Percentiles rank a stretch among this genome's conserved stretches.
Conservation (phyloP, 2,113 vertebrate species). For the Colinus virginianus region DNA sequence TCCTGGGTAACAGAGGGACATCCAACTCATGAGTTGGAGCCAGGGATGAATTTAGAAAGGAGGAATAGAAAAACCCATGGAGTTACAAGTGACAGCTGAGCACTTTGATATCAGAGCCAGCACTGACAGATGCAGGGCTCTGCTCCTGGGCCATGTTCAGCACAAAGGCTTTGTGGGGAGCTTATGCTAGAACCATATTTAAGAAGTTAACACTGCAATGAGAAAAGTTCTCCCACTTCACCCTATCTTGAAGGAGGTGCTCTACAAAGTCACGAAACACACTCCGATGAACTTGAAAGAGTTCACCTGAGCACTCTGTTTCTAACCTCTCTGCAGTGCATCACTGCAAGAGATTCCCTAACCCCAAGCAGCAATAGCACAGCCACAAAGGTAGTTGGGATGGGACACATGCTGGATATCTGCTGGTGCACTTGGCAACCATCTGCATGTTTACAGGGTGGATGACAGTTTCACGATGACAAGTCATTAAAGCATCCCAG, state of each 20-base stretch:
- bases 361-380: fast-evolving
- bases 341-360: fast-evolving
- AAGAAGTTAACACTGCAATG: not conserved
- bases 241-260: not conserved
- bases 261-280: not conserved
- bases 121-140: constrained; percentile 36
- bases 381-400: not conserved
- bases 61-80: not conserved
- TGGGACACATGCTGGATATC: not conserved
- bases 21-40: not conserved
- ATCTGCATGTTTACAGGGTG: not conserved
- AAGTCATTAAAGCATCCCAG: not conserved
- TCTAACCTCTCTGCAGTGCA: fast-evolving
- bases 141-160: not conserved
- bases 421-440: not conserved
- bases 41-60: constrained; percentile 5
- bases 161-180: not conserved
- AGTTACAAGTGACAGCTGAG: not conserved
- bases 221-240: not conserved
- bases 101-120: constrained; percentile 29
- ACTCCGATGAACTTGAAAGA: not conserved
- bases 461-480: not conserved
- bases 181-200: not conserved
- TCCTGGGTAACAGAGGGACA: not conserved
- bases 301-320: fast-evolving